Conservation (phyloP, 2,113 vertebrate species). For the Actenoides lindsayi region DNA sequence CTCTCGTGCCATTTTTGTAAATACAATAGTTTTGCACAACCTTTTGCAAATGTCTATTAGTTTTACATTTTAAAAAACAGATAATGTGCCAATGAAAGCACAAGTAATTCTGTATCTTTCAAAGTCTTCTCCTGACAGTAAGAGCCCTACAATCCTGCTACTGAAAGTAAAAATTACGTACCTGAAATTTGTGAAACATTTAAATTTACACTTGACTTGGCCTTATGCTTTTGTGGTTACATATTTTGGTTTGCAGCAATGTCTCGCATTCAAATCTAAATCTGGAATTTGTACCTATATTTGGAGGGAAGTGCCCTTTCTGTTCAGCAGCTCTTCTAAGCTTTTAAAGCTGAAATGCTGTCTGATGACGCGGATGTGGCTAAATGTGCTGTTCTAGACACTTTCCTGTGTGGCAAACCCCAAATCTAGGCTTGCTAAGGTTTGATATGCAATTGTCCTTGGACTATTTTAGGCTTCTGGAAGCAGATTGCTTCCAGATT, state of each 20-base stretch:
- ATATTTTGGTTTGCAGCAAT: not conserved
- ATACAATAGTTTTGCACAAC: slow-evolving; percentile 99
- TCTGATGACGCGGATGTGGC: not conserved
- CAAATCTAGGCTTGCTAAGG: not conserved
- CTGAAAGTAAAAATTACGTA: slow-evolving; percentile 52
- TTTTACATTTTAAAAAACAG: slow-evolving; percentile 76
- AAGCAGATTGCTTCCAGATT: not conserved
- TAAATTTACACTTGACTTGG: slow-evolving; percentile 14
- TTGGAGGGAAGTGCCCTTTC: slow-evolving; percentile 27
- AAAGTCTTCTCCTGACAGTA: slow-evolving; percentile 66
- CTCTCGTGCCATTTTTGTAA: slow-evolving; percentile 99
- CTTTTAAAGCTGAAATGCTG: slow-evolving; percentile 40
- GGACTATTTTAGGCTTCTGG: slow-evolving; percentile 25
- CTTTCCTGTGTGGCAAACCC: not conserved
- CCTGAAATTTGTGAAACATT: slow-evolving; percentile 43
- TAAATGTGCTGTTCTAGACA: not conserved
- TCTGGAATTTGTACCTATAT: not conserved
- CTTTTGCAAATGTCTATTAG: slow-evolving; percentile 80
- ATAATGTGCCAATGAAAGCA: slow-evolving; percentile 80
- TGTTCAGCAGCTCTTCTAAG: slow-evolving; percentile 32
- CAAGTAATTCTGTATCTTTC: slow-evolving; percentile 74
- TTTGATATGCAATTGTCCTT: not conserved
- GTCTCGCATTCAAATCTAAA: not conserved
- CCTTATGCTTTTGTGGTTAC: slow-evolving; percentile 31
- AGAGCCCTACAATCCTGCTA: slow-evolving; percentile 65